These are phyloP conservation scores for Phortica magna DNA, from an alignment of 2,888 invertebrate genomes.

Conservation along the genomic window DNA sequence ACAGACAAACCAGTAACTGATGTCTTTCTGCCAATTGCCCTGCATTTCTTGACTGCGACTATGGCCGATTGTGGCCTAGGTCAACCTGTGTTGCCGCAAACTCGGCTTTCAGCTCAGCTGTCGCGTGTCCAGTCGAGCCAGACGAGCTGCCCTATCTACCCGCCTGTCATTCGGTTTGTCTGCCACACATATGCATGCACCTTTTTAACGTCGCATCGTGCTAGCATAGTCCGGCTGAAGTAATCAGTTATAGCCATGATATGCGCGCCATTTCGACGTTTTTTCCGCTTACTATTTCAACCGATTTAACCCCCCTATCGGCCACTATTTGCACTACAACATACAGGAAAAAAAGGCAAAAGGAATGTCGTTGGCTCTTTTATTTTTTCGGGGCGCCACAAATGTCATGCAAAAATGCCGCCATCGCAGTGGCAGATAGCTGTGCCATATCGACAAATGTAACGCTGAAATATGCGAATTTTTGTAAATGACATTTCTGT, in stretches of 20 bases:
- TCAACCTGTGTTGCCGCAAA: conserved; percentile 21
- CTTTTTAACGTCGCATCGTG: not conserved
- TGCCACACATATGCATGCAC: not conserved
- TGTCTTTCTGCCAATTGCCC: conserved; percentile 10
- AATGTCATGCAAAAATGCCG: conserved; percentile 15
- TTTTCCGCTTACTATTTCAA: not conserved
- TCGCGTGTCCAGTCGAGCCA: not conserved
- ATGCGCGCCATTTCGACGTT: not conserved
- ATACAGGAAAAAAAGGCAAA: not conserved
- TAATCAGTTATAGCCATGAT: conserved; percentile 29
- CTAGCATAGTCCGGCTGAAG: not conserved
- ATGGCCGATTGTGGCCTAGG: conserved; percentile 22
- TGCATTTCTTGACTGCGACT: not conserved
- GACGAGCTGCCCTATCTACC: not conserved
- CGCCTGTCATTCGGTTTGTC: conserved; percentile 7
- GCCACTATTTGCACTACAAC: conserved; percentile 12
- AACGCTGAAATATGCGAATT: conserved; percentile 68
- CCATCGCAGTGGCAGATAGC: not conserved
- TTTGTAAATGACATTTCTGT: conserved; percentile 68
- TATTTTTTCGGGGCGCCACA: not conserved
- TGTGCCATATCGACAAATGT: conserved; percentile 42
- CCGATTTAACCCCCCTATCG: not conserved
- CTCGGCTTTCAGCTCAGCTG: conserved; percentile 6
- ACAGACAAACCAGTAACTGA: not conserved
- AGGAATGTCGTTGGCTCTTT: not conserved